phyloP scores from a whole-genome alignment of 1,140 invertebrate genomes.

The Plutomurus gul region DNA sequence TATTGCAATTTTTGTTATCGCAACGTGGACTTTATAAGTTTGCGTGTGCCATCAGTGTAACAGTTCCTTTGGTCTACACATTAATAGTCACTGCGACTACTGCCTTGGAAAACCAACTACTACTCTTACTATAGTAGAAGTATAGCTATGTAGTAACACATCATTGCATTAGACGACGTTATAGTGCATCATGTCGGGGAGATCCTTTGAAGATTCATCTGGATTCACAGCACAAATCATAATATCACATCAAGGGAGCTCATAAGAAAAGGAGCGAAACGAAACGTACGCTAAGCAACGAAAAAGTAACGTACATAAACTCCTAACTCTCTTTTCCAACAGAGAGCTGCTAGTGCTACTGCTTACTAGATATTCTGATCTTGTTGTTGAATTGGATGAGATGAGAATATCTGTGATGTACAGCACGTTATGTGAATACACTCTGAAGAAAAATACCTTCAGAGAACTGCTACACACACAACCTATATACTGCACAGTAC shows the following conservation, averaged over 20 bases:
- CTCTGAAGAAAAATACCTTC: no score
- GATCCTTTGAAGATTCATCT: slow-evolving; percentile 13
- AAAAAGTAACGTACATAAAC: neutral
- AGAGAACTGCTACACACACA: neutral
- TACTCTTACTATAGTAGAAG: no score
- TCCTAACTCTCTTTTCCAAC: neutral
- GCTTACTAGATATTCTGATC: slow-evolving; percentile 16
- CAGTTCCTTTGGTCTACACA: no score
- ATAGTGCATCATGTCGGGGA: neutral
- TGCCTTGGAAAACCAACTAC: no score
- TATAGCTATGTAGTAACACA: no score
- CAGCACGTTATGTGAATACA: neutral
- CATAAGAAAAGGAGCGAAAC: neutral
- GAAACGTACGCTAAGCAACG: neutral
- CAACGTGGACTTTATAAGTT: no score
- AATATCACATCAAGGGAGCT: slow-evolving; percentile 24
- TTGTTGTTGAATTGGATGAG: slow-evolving; percentile 10
- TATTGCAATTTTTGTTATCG: neutral
- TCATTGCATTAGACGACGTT: no score
- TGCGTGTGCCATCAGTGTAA: no score
- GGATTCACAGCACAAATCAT: slow-evolving; percentile 16
- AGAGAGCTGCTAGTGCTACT: neutral
- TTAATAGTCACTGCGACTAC: no score
- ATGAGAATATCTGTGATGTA: slow-evolving; percentile 9
- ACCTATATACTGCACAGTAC: neutral